A percentile compares a stretch with the other conserved stretches of the same genome.
phyloP scores from a whole-genome alignment of 2,797 vertebrate species.

The Microhierax caerulescens region DNA sequence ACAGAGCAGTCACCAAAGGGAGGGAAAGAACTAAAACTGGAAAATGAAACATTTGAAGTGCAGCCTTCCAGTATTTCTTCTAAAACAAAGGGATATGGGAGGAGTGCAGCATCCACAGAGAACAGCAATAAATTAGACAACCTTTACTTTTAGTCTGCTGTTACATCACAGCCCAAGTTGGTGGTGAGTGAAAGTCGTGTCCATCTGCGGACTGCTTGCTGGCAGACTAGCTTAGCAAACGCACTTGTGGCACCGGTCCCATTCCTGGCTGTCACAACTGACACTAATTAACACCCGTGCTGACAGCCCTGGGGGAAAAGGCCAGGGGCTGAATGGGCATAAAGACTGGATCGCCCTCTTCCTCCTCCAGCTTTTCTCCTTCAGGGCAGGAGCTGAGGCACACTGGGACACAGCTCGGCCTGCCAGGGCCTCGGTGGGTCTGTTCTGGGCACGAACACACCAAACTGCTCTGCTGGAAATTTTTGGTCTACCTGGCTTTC shows the following conservation, averaged over 20 bases:
- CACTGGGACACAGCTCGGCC: neutral
- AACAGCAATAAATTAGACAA: neutral
- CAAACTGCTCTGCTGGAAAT: neutral
- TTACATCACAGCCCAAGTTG: neutral
- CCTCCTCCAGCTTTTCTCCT: neutral
- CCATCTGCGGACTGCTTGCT: neutral
- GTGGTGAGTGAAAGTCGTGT: neutral
- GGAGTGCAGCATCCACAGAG: neutral
- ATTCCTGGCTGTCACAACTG: neutral
- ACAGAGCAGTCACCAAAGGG: neutral
- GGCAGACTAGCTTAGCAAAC: neutral
- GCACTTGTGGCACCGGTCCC: neutral
- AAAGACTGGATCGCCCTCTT: neutral
- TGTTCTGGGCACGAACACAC: neutral
- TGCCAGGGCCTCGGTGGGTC: neutral
- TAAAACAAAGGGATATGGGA: neutral
- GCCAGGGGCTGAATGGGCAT: neutral
- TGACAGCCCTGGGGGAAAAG: neutral
- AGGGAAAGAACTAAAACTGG: neutral
- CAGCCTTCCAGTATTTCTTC: neutral
- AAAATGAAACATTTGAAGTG: neutral
- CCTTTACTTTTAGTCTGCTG: neutral
- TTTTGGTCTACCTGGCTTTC: neutral
- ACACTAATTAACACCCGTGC: constrained; percentile 8
- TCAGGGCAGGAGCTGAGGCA: neutral